Evolutionary conservation across 1,140 invertebrate genomes (phyloP), one percentile per base, ranked within the genome.

Genomic region (Pomacea maculata): DNA sequence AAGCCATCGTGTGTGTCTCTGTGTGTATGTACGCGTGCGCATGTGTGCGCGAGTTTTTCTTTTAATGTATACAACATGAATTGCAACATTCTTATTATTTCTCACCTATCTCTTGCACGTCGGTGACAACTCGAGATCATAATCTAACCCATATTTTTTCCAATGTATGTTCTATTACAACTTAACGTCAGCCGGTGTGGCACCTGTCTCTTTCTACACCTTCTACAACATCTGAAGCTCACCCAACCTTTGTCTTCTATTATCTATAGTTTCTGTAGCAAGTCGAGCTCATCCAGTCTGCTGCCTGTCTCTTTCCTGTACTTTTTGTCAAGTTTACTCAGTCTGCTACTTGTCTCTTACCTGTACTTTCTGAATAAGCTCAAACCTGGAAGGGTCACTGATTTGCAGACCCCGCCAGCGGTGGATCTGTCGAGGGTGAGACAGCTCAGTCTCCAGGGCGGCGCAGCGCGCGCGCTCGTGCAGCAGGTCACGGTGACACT

Each of bases 351-450:
- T 12, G 19, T 52, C 34, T 14, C 25, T 29, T 25, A 78, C 77
- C 77, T 78, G 77, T 52, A 78, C 67, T 78, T 78, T 78, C 77
- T 78, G 65, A 64, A 78, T 67, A 52, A 78, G 65, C 77, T 78
- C 77, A 70, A 78, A 78, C 67, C 57, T 78, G 77, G 77, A 78
- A 5, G 77, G 77, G n/a, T 78, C 77, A 65, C 52, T 55, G 77
- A 78, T 57, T 65, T 78, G 67, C 77, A 78, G 65, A 8, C 77
- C 77, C 67, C 77, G 17, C 77, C 77, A 78, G 64, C 77, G 64
- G 65, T 78, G 77, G 77, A 78, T 55, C 77, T 78, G 77, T 2
- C 77, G 15, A 4, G 77, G 77, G 77, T 78, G 77, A 12, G 77
- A 68, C 77, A 78, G 25, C 77, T 78, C 77, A 21, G 54, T 54